Evolutionary conservation across 2,113 vertebrate genomes (phyloP).

Genomic region (Heterotilapia buettikoferi): DNA sequence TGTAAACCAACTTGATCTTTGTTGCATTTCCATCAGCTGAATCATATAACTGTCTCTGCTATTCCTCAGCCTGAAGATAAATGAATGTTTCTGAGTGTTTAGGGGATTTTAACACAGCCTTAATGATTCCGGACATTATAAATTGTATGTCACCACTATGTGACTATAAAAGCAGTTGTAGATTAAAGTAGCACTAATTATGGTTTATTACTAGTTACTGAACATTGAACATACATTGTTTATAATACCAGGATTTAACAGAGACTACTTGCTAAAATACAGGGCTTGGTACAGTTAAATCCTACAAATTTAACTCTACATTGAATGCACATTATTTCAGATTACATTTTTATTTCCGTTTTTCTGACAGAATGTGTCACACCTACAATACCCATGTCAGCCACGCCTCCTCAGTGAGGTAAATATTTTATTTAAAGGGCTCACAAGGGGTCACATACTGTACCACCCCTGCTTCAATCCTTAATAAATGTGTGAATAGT

Average conservation of each 20-base stretch:
- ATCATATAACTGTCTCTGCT: neutral
- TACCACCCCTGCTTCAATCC: neutral
- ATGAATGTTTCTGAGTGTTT: neutral
- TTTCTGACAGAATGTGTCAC: neutral
- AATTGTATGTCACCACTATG: neutral
- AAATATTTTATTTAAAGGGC: neutral
- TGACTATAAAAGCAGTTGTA: neutral
- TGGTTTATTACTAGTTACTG: neutral
- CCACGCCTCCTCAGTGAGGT: neutral
- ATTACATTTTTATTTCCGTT: neutral
- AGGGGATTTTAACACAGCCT: neutral
- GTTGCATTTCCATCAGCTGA: neutral
- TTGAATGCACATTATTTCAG: neutral
- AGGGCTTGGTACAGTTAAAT: neutral
- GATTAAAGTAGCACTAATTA: neutral
- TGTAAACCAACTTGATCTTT: neutral
- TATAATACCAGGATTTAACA: neutral
- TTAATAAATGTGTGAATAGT: neutral
- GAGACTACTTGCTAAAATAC: too few species aligned
- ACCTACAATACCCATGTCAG: neutral
- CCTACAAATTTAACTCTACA: neutral
- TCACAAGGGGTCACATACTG: neutral
- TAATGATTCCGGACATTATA: neutral
- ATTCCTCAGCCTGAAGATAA: neutral
- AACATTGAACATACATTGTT: neutral